Percentiles rank a stretch among this genome's conserved stretches.
Evolutionary conservation across 2,888 invertebrate species (phyloP).

Genomic region (Stegana nigrithorax): DNA sequence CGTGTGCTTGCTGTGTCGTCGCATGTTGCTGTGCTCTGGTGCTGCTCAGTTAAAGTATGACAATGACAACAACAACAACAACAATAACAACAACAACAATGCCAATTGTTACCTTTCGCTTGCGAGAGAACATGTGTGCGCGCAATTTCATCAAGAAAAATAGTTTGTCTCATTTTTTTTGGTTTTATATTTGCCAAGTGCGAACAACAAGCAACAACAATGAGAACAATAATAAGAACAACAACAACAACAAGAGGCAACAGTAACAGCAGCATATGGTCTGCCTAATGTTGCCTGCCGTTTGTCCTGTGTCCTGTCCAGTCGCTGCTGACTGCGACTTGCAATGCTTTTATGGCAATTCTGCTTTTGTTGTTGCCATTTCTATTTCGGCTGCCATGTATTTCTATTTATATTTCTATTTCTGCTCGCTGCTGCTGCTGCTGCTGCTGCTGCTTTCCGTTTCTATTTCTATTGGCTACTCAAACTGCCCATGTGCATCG

Average conservation of each 20-base stretch:
- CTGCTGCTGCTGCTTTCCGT: background rate
- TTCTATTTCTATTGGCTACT: background rate
- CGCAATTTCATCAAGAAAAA: slow-evolving; percentile 38
- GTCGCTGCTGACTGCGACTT: too few species aligned
- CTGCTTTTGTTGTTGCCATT: background rate
- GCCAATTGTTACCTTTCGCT: background rate
- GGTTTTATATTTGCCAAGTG: too few species aligned
- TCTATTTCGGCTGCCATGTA: slow-evolving; percentile 30
- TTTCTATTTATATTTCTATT: too few species aligned
- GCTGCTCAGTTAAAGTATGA: too few species aligned
- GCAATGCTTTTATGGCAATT: too few species aligned
- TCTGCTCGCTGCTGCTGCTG: slow-evolving; percentile 29
- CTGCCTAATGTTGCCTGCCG: too few species aligned
- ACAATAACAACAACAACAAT: too few species aligned
- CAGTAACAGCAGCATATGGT: slow-evolving; percentile 10
- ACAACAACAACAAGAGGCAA: background rate
- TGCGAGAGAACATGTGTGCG: slow-evolving; percentile 50
- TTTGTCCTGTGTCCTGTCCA: background rate
- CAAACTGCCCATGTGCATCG: slow-evolving; percentile 48
- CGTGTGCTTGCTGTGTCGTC: too few species aligned
- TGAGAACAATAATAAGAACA: background rate
- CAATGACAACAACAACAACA: too few species aligned
- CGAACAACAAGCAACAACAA: background rate
- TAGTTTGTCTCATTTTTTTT: too few species aligned
- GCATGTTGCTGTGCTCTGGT: too few species aligned